Base-by-base conservation (phyloP, 2,888 invertebrate genomes). In the Pseudanteris insignis region DNA sequence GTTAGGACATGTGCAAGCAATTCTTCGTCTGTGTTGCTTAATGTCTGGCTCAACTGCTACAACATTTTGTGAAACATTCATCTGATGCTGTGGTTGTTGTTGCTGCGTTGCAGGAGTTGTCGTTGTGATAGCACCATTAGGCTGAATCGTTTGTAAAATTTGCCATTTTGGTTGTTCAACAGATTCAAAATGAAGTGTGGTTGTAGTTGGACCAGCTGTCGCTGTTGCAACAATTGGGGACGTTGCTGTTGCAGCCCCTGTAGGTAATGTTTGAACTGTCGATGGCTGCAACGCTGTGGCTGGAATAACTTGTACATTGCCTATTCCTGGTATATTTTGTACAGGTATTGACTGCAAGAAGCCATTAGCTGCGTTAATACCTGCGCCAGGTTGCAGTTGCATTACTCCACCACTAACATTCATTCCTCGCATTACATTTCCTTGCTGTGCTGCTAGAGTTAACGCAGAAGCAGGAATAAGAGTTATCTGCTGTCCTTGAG, bases 1-100 rank as follows among this genome's bases (percentile, higher is more conserved):
- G 81, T 98, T 97, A 0, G 97, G 98, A 80, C 97, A 98, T 0
- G 96, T 96, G 81, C 98, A 98, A 0, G 97, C 97, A 5, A 97
- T 94, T 29, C 98, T 83, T 70, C 94, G 87, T 64, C 77, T 70
- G 58, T 76, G 79, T 26, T 75, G 77, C 60, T 75, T 80, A 15
- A 70, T 57, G 21, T 72, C 73, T 0, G 68, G 67, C 7, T 67
- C 70, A 1, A 67, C 64, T 2, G 65, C 63, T 2, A 64, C 63
- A 9, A 66, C 58, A 9, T 68, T 63, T 1, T 70, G 53, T 0
- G 71, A 60, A 2, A 66, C 67, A 3, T 63, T 65, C 5, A 69
- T 53, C 28, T 72, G 72, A 32, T 74, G 72, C 11, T 72, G 75
- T 5, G 71, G 73, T 47, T 82, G 79, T 29, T 75, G 79, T 1